Evolutionary conservation across 2,888 invertebrate genomes (phyloP).

Genomic region (Epinotia bilunana): DNA sequence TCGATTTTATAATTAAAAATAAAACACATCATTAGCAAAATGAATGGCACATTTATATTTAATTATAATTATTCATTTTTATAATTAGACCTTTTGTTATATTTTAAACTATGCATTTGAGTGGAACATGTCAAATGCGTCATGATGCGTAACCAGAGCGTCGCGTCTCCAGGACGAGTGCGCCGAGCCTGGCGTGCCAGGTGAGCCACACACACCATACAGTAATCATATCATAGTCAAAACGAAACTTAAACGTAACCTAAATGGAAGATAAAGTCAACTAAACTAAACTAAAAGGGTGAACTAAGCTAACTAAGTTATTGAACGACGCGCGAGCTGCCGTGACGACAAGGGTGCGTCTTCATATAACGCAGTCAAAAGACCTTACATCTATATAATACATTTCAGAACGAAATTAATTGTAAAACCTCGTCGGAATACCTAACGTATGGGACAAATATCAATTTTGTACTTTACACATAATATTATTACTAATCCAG

Average conservation of each 20-base stretch:
- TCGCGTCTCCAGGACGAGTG: conserved; percentile 69
- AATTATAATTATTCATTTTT: conserved; percentile 85
- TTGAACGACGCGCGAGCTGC: conserved; percentile 21
- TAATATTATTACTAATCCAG: conserved; percentile 68
- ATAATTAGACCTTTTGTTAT: conserved; percentile 83
- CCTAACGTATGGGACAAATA: conserved; percentile 58
- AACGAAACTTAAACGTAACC: conserved; percentile 77
- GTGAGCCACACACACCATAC: conserved; percentile 34
- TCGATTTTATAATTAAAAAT: conserved; percentile 61
- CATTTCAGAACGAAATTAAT: conserved; percentile 47
- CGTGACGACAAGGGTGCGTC: neutral
- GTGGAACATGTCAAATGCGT: conserved; percentile 70
- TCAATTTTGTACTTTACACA: conserved; percentile 68
- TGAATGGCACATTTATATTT: conserved; percentile 86
- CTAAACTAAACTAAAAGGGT: conserved; percentile 73
- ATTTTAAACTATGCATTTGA: conserved; percentile 79
- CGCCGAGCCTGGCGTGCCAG: conserved; percentile 54
- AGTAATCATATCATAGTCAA: conserved; percentile 60
- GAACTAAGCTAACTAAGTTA: conserved; percentile 39
- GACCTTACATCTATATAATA: conserved; percentile 49
- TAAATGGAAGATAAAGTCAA: conserved; percentile 81
- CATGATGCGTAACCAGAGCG: conserved; percentile 61
- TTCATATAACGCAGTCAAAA: conserved; percentile 41
- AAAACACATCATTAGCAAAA: conserved; percentile 83
- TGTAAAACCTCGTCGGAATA: conserved; percentile 42